Base-by-base conservation (phyloP, 1,140 invertebrate species). In the Apis florea region DNA sequence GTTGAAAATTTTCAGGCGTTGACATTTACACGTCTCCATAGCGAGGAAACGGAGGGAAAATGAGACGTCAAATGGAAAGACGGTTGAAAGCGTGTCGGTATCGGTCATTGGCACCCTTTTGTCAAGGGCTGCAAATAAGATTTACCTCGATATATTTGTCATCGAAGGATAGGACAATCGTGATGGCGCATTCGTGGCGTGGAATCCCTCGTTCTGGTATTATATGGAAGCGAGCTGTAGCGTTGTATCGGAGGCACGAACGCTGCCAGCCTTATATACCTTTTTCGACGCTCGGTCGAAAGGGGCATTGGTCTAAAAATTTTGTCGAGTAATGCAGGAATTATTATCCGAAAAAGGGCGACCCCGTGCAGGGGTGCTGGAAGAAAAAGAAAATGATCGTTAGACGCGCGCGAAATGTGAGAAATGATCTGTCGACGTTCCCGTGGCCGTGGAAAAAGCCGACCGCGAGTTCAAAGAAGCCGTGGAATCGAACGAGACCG, bases 371-470 rank as follows among this genome's bases (percentile, higher is more conserved):
- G 85, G 56, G 72, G 58, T 9, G 26, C 51, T 24, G 63, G 49
- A 56, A 49, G 53, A 61, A 76, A 74, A 88, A 84, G 84, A 89
- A 83, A 84, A 85, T 75, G 84, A 49, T 86, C 88, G 83, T 86
- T 84, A 84, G 74, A 79, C 83, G 78, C 72, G 83, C 84, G 89
- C 86, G 91, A 89, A 93, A 92, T 93, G 91, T 93, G 93, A 93
- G 89, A 93, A 93, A 93, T 93, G 93, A 92, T 93, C 92, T 92
- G 92, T 93, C 93, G 88, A 85, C 87, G 68, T 85, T 85, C 72
- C 81, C 83, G 83, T 83, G 69, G 79, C 71, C 75, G 71, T 81
- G 83, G 82, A 89, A 88, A 89, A 90, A 82, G 76, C 83, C 76
- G 79, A 61, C 83, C 76, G 78, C 79, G 83, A 77, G 85, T 90